Percentiles rank a stretch among this genome's conserved stretches.
Conservation (phyloP, 35 echinoderm and acorn worm species). For the Heliocidaris tuberculata region DNA sequence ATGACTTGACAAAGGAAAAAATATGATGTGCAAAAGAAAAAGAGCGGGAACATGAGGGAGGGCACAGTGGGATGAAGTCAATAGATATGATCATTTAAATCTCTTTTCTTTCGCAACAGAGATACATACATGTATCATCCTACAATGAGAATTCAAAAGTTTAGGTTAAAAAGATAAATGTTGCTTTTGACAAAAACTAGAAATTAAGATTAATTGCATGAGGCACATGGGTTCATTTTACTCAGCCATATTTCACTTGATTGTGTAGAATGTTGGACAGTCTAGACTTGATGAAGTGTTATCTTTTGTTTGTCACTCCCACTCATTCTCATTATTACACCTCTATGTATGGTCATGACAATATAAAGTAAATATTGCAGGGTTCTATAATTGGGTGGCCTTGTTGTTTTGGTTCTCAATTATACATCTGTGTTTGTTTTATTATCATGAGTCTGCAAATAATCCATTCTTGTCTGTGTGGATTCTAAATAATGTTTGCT, state of each 20-base stretch:
- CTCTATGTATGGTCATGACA: background rate
- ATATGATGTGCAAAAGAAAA: too few relatives aligned
- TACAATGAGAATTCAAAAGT: too few relatives aligned
- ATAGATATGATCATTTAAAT: too few relatives aligned
- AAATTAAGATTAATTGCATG: background rate
- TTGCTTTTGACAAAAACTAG: background rate
- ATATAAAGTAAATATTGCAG: background rate
- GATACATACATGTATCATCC: too few relatives aligned
- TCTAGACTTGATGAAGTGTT: background rate
- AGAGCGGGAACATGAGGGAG: too few relatives aligned
- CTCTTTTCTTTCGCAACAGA: too few relatives aligned
- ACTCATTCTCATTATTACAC: background rate
- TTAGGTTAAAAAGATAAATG: too few relatives aligned
- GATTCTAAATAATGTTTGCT: background rate
- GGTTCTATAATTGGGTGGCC: background rate
- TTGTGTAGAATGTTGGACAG: background rate
- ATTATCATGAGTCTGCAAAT: slow-evolving; percentile 4
- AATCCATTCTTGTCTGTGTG: background rate
- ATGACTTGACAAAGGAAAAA: too few relatives aligned
- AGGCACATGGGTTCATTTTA: background rate
- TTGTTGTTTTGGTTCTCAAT: background rate
- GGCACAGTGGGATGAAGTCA: too few relatives aligned
- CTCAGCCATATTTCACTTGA: background rate
- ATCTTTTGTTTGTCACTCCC: background rate
- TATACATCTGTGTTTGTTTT: background rate